Evolutionary conservation across 2,113 vertebrate species (phyloP), one percentile per base, ranked within the genome.

Genomic region (Osmerus mordax): DNA sequence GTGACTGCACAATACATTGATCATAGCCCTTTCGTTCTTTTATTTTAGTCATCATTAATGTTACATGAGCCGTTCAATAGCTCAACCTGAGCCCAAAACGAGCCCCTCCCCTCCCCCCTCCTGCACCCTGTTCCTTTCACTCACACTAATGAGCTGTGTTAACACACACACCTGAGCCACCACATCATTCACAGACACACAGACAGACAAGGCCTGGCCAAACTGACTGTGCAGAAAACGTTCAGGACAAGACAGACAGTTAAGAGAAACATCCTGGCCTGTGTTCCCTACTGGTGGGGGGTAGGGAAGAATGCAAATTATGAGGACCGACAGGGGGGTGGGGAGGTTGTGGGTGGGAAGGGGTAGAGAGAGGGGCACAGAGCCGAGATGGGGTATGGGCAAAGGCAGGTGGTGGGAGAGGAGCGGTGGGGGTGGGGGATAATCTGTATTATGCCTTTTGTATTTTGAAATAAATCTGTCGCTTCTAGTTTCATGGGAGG

Each of bases 381-480:
- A 87, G 83, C 86, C 88, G 85, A 86, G 87, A 81, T 87, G 83
- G 86, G 63, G 82, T 76, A 76, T 81, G 81, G 78, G 66, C 21
- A 19, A 5, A 62, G 87, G 83, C 86, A 89, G 88, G 85, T 87
- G 87, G 84, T 86, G 83, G 87, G 79, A 83, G 73, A 85, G 60
- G 36, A 47, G 29, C 54, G 13, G 55, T 3, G 18, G 13, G 29
- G 19, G 82, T 78, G 75, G 85, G 83, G 82, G 64, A 80, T 88
- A 86, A 89, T 89, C 87, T 81, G 84, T 78, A 73, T 74, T 80
- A 74, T 71, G 80, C 81, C 73, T 76, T 79, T 73, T 65, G 76
- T 71, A 56, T 68, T 84, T 71, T 86, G 88, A 87, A 86, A 71
- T 72, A 76, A 84, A 87, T 89, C 89, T 79, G 88, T 89, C 89